phyloP scores from a whole-genome alignment of 2,797 vertebrate genomes.

The Miichthys miiuy region DNA sequence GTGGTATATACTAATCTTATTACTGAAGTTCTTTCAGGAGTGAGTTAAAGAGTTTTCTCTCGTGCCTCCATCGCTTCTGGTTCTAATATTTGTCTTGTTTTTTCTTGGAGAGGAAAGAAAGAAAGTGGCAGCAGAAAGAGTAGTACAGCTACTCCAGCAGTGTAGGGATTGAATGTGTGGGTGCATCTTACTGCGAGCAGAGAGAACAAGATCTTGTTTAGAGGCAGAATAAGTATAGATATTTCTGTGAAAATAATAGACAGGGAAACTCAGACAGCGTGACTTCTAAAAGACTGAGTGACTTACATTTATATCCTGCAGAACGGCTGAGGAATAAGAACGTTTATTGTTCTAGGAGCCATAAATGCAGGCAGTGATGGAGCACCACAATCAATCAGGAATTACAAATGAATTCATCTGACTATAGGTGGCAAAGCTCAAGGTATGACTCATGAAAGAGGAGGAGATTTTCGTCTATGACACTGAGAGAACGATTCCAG shows the following conservation, averaged over 20 bases:
- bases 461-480: conserved; percentile 21
- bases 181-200: background rate
- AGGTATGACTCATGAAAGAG: conserved; percentile 39
- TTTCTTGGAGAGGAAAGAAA: background rate
- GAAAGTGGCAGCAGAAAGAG: background rate
- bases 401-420: conserved; percentile 38
- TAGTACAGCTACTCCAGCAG: background rate
- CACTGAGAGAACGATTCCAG: conserved; percentile 40
- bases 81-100: background rate
- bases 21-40: background rate
- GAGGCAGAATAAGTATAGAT: conserved; percentile 22
- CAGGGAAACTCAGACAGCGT: conserved; percentile 3
- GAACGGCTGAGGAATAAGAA: conserved; percentile 17
- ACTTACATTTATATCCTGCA: conserved; percentile 19
- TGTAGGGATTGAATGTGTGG: conserved; percentile 10
- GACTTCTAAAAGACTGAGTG: conserved; percentile 22
- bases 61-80: background rate
- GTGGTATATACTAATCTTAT: background rate
- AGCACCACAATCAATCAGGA: conserved; percentile 32
- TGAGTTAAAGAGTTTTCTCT: background rate
- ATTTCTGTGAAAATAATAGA: conserved; percentile 15
- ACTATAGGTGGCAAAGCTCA: conserved; percentile 14
- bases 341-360: conserved; percentile 11
- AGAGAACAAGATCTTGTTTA: conserved; percentile 9
- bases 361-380: conserved; percentile 1